Percentiles rank a stretch among this genome's conserved stretches.
Conservation (phyloP, 2,113 vertebrate genomes). For the Patagioenas fasciata region DNA sequence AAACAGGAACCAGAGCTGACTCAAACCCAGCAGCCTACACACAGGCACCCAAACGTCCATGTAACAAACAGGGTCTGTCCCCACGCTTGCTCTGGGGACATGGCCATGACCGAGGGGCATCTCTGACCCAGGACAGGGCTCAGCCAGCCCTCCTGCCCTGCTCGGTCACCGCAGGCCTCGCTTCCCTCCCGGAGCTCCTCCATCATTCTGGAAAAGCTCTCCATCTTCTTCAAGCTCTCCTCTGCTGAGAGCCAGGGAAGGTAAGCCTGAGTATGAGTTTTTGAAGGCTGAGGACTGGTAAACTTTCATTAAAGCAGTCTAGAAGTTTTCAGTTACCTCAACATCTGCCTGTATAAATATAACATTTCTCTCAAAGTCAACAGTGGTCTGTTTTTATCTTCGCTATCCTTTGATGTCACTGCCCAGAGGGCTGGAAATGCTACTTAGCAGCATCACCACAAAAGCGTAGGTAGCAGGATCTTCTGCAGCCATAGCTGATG, state of each 20-base stretch:
- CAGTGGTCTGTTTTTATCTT: slow-evolving; percentile 37
- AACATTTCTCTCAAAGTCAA: slow-evolving; percentile 33
- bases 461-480: neutral
- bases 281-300: neutral
- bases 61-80: neutral
- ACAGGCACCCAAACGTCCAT: fast-evolving
- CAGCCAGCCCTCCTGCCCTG: neutral
- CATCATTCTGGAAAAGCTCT: neutral
- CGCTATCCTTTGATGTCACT: slow-evolving; percentile 3
- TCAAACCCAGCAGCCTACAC: neutral
- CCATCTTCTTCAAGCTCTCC: neutral
- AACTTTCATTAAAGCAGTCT: neutral
- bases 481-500: slow-evolving; percentile 35
- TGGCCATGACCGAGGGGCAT: neutral
- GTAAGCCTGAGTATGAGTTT: neutral
- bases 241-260: neutral
- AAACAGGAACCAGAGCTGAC: neutral
- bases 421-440: slow-evolving; percentile 48
- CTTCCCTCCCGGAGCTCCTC: neutral
- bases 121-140: neutral
- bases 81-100: neutral
- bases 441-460: slow-evolving; percentile 31
- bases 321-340: slow-evolving; percentile 14
- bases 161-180: neutral
- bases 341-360: slow-evolving; percentile 15